A percentile compares a stretch with the other conserved stretches of the same genome.
Evolutionary conservation across 2,113 vertebrate species (phyloP).

Genomic region (Taurulus bubalis): DNA sequence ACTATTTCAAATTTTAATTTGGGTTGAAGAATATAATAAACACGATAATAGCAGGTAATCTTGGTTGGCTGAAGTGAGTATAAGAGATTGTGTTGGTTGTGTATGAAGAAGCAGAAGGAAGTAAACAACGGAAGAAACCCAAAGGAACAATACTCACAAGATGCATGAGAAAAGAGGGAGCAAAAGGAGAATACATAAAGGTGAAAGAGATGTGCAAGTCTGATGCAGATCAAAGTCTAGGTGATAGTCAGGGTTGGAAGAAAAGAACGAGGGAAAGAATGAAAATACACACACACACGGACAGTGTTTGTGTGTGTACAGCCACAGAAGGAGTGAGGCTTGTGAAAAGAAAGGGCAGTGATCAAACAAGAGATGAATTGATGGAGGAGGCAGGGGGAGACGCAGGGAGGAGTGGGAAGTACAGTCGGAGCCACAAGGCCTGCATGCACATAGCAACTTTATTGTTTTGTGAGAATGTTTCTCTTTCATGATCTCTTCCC

Average conservation of each 20-base stretch:
- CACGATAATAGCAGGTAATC: neutral
- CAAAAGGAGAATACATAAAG: constrained; percentile 61
- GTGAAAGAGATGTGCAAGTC: constrained; percentile 54
- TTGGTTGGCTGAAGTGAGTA: neutral
- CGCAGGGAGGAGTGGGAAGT: constrained; percentile 51
- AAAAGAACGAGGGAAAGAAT: constrained; percentile 43
- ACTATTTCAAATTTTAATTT: constrained; percentile 2
- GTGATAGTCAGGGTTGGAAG: constrained; percentile 64
- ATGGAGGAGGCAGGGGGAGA: constrained; percentile 59
- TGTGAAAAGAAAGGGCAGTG: constrained; percentile 71
- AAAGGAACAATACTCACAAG: constrained; percentile 34
- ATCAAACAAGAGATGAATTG: constrained; percentile 77
- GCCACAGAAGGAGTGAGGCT: constrained; percentile 45
- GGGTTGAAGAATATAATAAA: constrained; percentile 8
- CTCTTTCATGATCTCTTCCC: constrained; percentile 56
- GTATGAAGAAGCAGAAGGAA: neutral
- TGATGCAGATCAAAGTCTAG: constrained; percentile 79
- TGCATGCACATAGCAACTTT: constrained; percentile 54
- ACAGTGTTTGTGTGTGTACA: constrained; percentile 26
- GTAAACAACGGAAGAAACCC: constrained; percentile 31
- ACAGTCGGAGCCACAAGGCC: constrained; percentile 56
- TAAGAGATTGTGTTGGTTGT: neutral
- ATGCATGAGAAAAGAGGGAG: constrained; percentile 35
- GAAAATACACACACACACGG: constrained; percentile 45
- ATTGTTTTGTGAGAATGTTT: constrained; percentile 60